Conservation (phyloP, 2,888 invertebrate genomes). For the Mimachlamys varia region DNA sequence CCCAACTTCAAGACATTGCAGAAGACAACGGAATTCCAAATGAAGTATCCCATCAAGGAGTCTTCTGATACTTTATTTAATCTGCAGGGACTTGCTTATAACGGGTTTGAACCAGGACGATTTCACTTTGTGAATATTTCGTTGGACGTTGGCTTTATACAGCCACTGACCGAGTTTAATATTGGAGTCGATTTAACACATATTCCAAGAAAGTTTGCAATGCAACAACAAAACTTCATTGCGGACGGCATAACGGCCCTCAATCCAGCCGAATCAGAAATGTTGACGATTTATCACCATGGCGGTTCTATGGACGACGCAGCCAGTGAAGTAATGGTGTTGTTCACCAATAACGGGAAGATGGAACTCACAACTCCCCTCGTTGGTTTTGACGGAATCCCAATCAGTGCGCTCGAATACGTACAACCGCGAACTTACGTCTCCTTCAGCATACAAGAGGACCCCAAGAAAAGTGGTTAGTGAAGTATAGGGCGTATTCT, state of each 20-base stretch:
- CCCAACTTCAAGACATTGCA: conserved; percentile 45
- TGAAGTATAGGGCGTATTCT: not conserved
- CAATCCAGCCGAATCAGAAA: conserved; percentile 42
- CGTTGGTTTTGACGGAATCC: conserved; percentile 46
- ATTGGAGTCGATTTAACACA: conserved; percentile 58
- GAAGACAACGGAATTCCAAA: conserved; percentile 49
- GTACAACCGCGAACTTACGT: conserved; percentile 47
- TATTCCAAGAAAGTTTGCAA: not conserved
- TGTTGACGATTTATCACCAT: conserved; percentile 53
- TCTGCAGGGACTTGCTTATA: conserved; percentile 61
- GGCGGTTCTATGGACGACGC: conserved; percentile 53
- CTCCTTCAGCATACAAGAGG: conserved; percentile 59
- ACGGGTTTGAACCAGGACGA: conserved; percentile 55
- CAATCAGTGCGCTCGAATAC: conserved; percentile 47
- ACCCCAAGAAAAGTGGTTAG: conserved; percentile 46
- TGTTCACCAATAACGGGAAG: conserved; percentile 59
- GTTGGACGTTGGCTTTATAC: conserved; percentile 51
- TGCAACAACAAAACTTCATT: conserved; percentile 46
- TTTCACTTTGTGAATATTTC: conserved; percentile 57
- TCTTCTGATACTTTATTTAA: not conserved
- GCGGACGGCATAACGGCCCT: conserved; percentile 56
- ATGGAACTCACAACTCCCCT: conserved; percentile 53
- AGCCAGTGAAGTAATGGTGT: conserved; percentile 51
- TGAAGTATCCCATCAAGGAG: conserved; percentile 1
- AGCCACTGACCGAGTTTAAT: conserved; percentile 50